Conservation (phyloP, 1,140 invertebrate genomes). For the Scaptomyza hsui region DNA sequence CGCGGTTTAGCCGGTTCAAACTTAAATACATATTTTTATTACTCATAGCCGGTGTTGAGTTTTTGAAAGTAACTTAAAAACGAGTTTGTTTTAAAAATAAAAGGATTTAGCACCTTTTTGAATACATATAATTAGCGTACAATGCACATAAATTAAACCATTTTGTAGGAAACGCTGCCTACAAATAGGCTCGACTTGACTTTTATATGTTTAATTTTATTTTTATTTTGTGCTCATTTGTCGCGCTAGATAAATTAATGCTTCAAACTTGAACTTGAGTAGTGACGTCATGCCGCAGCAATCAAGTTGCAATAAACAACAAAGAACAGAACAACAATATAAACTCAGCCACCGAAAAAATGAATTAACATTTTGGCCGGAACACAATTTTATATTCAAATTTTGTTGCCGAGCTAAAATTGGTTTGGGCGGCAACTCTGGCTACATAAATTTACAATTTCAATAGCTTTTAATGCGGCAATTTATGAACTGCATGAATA, state of each 20-base stretch:
- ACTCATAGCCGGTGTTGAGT: background rate
- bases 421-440: background rate
- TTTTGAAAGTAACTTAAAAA: background rate
- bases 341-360: constrained; percentile 63
- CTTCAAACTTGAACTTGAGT: constrained; percentile 70
- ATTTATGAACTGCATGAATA: constrained; percentile 45
- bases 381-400: constrained; percentile 65
- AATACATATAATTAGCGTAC: constrained; percentile 1
- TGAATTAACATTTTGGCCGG: constrained; percentile 49
- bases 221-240: constrained; percentile 46
- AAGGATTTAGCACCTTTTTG: background rate
- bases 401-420: constrained; percentile 35
- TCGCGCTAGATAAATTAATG: constrained; percentile 56
- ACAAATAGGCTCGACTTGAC: background rate
- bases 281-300: constrained; percentile 63
- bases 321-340: constrained; percentile 56
- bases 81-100: background rate
- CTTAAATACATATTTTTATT: background rate
- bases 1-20: background rate
- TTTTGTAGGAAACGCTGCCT: constrained; percentile 9
- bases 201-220: background rate
- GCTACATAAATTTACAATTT: constrained; percentile 21
- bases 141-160: background rate
- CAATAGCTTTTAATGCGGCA: constrained; percentile 27
- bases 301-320: constrained; percentile 71